Conservation (phyloP, 2,797 vertebrate species). For the Coreius guichenoti region DNA sequence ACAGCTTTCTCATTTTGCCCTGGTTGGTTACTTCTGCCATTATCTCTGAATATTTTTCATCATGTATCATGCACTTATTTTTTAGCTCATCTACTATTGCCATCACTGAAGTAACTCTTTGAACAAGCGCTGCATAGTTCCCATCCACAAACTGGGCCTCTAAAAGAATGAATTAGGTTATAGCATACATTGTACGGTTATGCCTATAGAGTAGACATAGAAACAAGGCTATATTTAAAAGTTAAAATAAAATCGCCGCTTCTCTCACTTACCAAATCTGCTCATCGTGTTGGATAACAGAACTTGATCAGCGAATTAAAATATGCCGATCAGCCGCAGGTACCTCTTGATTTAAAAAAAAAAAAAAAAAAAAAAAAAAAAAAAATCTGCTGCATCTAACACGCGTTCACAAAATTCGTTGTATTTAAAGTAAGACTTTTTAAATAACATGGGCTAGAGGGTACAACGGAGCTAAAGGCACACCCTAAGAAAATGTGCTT, state of each 20-base stretch:
- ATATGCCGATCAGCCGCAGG: not conserved
- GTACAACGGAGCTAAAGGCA: too few species aligned
- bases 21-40: not conserved
- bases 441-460: too few species aligned
- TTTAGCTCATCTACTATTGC: slow-evolving; percentile 17
- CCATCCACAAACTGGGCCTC: not conserved
- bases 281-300: not conserved
- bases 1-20: not conserved
- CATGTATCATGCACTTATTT: not conserved
- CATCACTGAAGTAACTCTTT: slow-evolving; percentile 1
- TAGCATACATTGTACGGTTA: not conserved
- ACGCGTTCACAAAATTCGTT: too few species aligned
- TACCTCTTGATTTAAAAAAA: too few species aligned
- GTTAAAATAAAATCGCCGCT: not conserved
- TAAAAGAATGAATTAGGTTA: not conserved
- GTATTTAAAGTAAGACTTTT: too few species aligned
- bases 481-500: too few species aligned
- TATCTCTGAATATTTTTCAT: not conserved
- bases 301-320: not conserved
- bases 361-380: too few species aligned
- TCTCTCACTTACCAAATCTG: not conserved
- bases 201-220: too few species aligned
- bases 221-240: not conserved
- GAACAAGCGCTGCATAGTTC: not conserved
- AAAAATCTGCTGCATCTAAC: too few species aligned